Conservation (phyloP, 2,888 invertebrate species). For the Eristalinus aeneus region DNA sequence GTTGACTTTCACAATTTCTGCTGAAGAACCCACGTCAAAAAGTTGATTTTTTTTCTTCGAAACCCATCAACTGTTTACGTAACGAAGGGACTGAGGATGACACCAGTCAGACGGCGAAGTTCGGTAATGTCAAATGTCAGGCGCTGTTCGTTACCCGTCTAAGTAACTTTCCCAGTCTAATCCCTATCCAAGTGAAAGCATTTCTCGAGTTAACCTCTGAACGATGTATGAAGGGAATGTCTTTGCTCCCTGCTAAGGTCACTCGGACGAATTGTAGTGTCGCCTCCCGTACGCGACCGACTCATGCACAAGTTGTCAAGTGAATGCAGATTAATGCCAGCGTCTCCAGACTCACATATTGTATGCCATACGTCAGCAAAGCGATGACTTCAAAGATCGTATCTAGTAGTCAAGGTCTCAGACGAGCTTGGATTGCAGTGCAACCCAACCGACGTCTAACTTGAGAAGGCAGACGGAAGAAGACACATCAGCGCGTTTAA, state of each 20-base stretch:
- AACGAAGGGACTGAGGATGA: not conserved
- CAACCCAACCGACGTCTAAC: not conserved
- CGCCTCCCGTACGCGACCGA: too few species aligned
- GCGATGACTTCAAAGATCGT: not conserved
- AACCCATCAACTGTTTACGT: not conserved
- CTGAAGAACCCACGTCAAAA: not conserved
- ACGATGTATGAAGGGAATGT: not conserved
- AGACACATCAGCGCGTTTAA: not conserved
- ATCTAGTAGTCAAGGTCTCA: not conserved
- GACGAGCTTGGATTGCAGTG: not conserved
- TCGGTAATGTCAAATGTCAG: not conserved
- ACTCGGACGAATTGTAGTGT: not conserved
- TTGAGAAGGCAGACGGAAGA: not conserved
- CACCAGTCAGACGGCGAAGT: not conserved
- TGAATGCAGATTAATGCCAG: not conserved
- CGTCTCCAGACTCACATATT: too few species aligned
- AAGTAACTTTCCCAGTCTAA: not conserved
- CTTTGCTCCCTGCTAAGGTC: not conserved
- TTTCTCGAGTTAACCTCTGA: not conserved
- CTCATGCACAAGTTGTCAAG: not conserved
- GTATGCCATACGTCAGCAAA: too few species aligned
- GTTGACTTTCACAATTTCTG: not conserved
- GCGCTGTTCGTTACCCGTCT: not conserved
- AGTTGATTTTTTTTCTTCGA: too few species aligned
- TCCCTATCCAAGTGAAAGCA: not conserved